A percentile compares a stretch with the other conserved stretches of the same genome.
phyloP scores from a whole-genome alignment of 2,113 vertebrate genomes.

The Nibea albiflora region DNA sequence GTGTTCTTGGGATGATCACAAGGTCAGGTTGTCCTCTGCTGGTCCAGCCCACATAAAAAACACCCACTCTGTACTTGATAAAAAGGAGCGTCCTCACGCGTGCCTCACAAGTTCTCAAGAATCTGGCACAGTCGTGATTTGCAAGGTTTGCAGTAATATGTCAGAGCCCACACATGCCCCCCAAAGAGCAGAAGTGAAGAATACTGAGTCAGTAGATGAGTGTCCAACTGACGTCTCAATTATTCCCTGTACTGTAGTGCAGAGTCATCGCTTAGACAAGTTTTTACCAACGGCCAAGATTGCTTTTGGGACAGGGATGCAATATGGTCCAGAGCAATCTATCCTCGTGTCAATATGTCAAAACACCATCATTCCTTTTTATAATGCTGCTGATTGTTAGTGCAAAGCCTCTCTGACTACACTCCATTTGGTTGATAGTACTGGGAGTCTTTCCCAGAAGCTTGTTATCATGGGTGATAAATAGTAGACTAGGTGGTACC shows the following conservation, averaged over 20 bases:
- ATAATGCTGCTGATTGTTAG: constrained; percentile 71
- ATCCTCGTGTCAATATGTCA: constrained; percentile 79
- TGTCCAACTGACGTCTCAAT: constrained; percentile 69
- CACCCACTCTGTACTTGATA: constrained; percentile 8
- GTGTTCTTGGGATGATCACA: constrained; percentile 45
- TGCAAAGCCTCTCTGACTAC: constrained; percentile 60
- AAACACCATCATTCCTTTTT: constrained; percentile 78
- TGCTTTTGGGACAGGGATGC: constrained; percentile 82
- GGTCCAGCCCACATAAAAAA: constrained; percentile 23
- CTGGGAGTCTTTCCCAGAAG: constrained; percentile 57
- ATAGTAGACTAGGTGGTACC: constrained; percentile 30
- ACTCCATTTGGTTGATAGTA: constrained; percentile 64
- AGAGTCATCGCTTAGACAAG: constrained; percentile 77
- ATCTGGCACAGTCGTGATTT: constrained; percentile 37
- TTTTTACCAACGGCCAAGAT: constrained; percentile 76
- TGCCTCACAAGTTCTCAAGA: constrained; percentile 24
- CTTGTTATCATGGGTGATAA: constrained; percentile 65
- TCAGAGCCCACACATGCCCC: constrained; percentile 52
- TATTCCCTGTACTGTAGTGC: constrained; percentile 72
- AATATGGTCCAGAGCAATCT: constrained; percentile 81
- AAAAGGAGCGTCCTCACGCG: constrained; percentile 17
- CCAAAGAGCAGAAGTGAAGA: constrained; percentile 52
- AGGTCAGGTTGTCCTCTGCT: constrained; percentile 41
- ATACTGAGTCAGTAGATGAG: constrained; percentile 67
- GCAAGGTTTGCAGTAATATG: constrained; percentile 62